Base-by-base conservation (phyloP, 2,888 invertebrate species). In the Invenusta paracnida region DNA sequence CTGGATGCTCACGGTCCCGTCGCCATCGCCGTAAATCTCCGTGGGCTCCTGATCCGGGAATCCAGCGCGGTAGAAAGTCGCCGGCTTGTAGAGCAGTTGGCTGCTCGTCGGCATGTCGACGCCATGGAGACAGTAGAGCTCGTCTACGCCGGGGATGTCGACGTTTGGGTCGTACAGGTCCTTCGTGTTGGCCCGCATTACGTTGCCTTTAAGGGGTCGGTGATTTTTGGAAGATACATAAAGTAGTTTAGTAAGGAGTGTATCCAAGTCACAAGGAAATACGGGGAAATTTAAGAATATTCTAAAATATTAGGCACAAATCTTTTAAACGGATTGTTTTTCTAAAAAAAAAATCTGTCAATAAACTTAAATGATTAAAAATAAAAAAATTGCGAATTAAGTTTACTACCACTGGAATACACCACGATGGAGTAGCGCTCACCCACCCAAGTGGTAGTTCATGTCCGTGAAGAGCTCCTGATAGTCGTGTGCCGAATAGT, bases 401-500 rank as follows among this genome's bases (percentile, higher is more conserved):
- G n/a, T n/a, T n/a, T n/a, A n/a, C n/a, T n/a, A n/a, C n/a, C n/a
- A n/a, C n/a, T n/a, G n/a, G n/a, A n/a, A n/a, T n/a, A n/a, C n/a
- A n/a, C n/a, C n/a, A n/a, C n/a, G n/a, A n/a, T n/a, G n/a, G n/a
- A n/a, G n/a, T n/a, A n/a, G n/a, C n/a, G n/a, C n/a, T n/a, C n/a
- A n/a, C 73, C 23, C 25, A 73, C 73, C 73, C 11, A 73, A 23
- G 2, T 5, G 73, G 27, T 25, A 84, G 2, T 84, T 84, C 28
- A 84, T 73, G 30, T 84, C 84, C 2, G 1, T 81, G 25, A 84
- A 84, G 17, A 84, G 27, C 17, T 84, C 2, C 67, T 82, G 2
- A 79, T 84, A 84, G 73, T 84, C 79, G 27, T 11, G 5, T 1
- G 84, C 29, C 2, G 84, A 82, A 23, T 84, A 84, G 28, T 79